Evolutionary conservation across 2,113 vertebrate species (phyloP).

Genomic region (Chionis minor): DNA sequence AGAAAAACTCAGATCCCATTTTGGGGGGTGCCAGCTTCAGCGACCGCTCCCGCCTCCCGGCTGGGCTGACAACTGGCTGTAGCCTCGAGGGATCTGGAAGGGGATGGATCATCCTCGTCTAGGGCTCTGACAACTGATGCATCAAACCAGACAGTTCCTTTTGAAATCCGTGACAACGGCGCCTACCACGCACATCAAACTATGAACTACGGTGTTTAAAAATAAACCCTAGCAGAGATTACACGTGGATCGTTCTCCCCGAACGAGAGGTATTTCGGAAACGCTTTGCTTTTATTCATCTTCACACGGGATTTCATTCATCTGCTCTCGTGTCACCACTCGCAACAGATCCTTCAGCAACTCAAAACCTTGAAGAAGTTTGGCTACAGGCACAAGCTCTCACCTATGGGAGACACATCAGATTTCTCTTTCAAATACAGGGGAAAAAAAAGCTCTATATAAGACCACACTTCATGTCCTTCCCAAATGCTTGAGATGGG

Average conservation of each 20-base stretch:
- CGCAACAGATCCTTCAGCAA: neutral
- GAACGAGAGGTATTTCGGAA: neutral
- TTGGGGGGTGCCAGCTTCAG: neutral
- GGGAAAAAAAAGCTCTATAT: too few relatives aligned
- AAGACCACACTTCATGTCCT: too few relatives aligned
- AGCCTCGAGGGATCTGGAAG: rapidly evolving
- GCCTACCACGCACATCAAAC: neutral
- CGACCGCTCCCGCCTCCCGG: rapidly evolving
- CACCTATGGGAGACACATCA: neutral
- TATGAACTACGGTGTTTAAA: neutral
- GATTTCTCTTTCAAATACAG: too few relatives aligned
- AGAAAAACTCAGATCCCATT: neutral
- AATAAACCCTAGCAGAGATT: neutral
- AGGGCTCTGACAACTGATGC: neutral
- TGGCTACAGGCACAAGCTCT: neutral
- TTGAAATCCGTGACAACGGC: rapidly evolving
- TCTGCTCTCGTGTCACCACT: rapidly evolving
- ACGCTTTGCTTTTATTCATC: neutral
- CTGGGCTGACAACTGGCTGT: neutral
- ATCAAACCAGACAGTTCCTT: neutral
- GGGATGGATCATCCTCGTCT: neutral
- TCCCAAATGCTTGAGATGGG: too few relatives aligned
- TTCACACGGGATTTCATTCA: rapidly evolving
- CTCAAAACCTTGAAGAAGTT: neutral
- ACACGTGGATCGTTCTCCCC: rapidly evolving